Conservation (phyloP, 35 echinoderm and acorn worm genomes). For the Stichopus chloronotus region DNA sequence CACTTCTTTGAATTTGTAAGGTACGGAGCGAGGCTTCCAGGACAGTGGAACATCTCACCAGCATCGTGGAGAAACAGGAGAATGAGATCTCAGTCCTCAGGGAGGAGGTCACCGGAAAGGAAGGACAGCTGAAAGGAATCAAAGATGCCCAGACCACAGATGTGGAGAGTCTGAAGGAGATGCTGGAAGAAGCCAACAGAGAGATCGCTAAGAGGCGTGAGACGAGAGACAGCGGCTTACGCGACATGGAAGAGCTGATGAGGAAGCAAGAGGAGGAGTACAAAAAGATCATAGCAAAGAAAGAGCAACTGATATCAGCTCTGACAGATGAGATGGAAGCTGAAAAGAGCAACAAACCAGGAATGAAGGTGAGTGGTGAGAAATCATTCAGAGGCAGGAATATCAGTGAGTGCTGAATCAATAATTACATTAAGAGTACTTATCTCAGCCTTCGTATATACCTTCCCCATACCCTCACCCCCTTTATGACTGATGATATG, state of each 20-base stretch:
- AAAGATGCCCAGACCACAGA: slow-evolving; percentile 62
- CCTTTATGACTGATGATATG: no score
- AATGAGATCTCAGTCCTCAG: slow-evolving; percentile 69
- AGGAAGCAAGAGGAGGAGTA: slow-evolving; percentile 62
- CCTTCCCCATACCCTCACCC: no score
- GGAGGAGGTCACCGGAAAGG: slow-evolving; percentile 58
- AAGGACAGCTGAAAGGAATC: slow-evolving; percentile 50
- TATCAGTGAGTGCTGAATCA: not conserved
- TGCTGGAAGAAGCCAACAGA: slow-evolving; percentile 64
- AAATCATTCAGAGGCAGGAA: no score
- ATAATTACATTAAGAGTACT: no score
- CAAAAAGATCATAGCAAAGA: slow-evolving; percentile 58
- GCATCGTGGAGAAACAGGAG: slow-evolving; percentile 76
- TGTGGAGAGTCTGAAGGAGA: slow-evolving; percentile 74
- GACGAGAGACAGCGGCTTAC: slow-evolving; percentile 53
- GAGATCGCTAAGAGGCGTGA: slow-evolving; percentile 61
- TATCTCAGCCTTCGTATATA: no score
- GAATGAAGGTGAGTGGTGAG: slow-evolving; percentile 44
- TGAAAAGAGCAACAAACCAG: slow-evolving; percentile 57
- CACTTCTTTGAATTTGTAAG: not conserved
- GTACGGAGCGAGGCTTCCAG: slow-evolving; percentile 63
- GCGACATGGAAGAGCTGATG: slow-evolving; percentile 60
- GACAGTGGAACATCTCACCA: slow-evolving; percentile 82
- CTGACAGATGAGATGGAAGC: slow-evolving; percentile 72
- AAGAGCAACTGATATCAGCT: slow-evolving; percentile 59